These are phyloP conservation scores for Hydrozoanthus tunicans DNA, from an alignment of 64 coral and sea anemone genomes.

Conservation along the genomic window DNA sequence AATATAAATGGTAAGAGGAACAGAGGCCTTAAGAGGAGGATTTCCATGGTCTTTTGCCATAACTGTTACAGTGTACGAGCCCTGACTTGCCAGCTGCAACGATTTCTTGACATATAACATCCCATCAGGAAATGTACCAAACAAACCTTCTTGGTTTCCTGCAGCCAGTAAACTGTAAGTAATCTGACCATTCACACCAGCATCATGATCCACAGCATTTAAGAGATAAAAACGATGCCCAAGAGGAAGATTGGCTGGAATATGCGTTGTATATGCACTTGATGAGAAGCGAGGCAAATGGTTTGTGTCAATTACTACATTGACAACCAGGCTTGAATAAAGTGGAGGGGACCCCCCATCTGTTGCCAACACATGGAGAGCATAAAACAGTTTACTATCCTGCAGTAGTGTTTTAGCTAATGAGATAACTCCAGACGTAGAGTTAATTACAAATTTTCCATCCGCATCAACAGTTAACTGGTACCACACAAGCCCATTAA, in stretches of 20 bases:
- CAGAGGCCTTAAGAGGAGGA: slow-evolving; percentile 64
- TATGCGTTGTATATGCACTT: slow-evolving; percentile 57
- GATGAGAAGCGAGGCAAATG: slow-evolving; percentile 68
- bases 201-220: slow-evolving; percentile 74
- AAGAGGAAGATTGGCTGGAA: slow-evolving; percentile 70
- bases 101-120: slow-evolving; percentile 76
- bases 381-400: slow-evolving; percentile 58
- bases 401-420: slow-evolving; percentile 51
- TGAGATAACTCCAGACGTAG: slow-evolving; percentile 75
- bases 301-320: slow-evolving; percentile 66
- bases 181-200: slow-evolving; percentile 70
- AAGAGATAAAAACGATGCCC: slow-evolving; percentile 65
- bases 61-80: slow-evolving; percentile 54
- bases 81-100: slow-evolving; percentile 56
- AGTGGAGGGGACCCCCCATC: slow-evolving; percentile 76
- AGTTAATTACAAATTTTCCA: slow-evolving; percentile 73
- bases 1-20: slow-evolving; percentile 64
- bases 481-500: slow-evolving; percentile 81
- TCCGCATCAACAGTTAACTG: slow-evolving; percentile 69
- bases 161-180: slow-evolving; percentile 54
- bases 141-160: slow-evolving; percentile 75
- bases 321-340: slow-evolving; percentile 56
- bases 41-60: slow-evolving; percentile 68
- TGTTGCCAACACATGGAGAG: slow-evolving; percentile 68
- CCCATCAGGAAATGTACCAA: slow-evolving; percentile 78